Conservation (phyloP, 1,140 invertebrate species). For the Tetragnatha versicolor region DNA sequence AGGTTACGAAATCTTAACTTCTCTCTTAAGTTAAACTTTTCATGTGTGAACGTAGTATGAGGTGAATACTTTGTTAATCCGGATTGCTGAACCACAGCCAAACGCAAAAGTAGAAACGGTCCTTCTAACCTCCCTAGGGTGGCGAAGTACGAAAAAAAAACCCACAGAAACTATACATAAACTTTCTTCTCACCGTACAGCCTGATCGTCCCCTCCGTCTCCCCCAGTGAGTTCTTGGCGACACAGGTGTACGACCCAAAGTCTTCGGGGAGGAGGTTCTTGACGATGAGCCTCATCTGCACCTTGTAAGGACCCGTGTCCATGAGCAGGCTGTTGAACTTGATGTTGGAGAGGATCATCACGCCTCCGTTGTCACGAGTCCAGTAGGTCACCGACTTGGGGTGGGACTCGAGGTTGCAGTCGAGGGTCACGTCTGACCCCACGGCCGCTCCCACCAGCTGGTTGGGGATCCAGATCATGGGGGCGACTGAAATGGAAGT, state of each 20-base stretch:
- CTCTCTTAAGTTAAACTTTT: no score
- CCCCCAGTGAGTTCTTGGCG: slow-evolving; percentile 89
- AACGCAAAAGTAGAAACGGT: no score
- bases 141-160: neutral
- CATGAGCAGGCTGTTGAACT: slow-evolving; percentile 43
- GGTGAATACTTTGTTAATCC: no score
- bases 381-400: slow-evolving; percentile 58
- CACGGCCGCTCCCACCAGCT: slow-evolving; percentile 64
- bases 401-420: slow-evolving; percentile 63
- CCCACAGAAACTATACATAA: neutral
- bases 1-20: no score
- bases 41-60: no score
- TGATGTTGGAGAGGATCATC: slow-evolving; percentile 57
- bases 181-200: slow-evolving; percentile 70
- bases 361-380: slow-evolving; percentile 37
- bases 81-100: no score
- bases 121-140: no score
- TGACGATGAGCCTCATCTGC: slow-evolving; percentile 54
- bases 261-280: slow-evolving; percentile 66
- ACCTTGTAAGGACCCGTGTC: slow-evolving; percentile 52
- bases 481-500: slow-evolving; percentile 62
- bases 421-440: slow-evolving; percentile 63
- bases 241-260: slow-evolving; percentile 91
- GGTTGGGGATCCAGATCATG: slow-evolving; percentile 65
- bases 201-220: slow-evolving; percentile 88